Base-by-base conservation (phyloP, 2,113 vertebrate genomes). In the Muntiacus muntjak region DNA sequence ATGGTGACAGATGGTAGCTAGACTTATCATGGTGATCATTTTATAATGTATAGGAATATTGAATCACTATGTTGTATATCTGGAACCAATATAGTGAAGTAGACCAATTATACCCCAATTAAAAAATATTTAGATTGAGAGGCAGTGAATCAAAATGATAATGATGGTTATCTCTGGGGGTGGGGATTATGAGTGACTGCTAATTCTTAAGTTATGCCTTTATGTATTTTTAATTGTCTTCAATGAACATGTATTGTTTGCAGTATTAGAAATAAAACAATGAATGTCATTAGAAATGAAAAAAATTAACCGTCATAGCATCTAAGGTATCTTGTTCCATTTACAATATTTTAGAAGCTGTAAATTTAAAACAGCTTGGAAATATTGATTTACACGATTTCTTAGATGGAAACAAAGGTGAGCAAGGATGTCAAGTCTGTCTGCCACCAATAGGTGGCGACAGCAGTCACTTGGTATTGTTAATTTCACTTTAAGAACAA, bases 371-470 rank as follows among this genome's bases (percentile, higher is more conserved):
- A 85, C 16, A 64, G 64, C 52, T 96, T 85, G 62, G 25, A 95
- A 57, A 57, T 79, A 95, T 96, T 15, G 52, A 6, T 96, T 94
- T 43, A 17, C 4, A 55, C 79, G 8, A 28, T 78, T 76, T 92
- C 6, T 95, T 90, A 40, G 21, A 84, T 60, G 50, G 3, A 28
- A 96, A 93, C 33, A n/a, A n/a, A 62, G 43, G 7, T 17, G 26
- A 52, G 26, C 11, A 50, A 87, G 94, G 54, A 9, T 62, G 85
- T 88, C 91, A 96, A 79, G 3, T 93, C 78, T 62, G 8, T 87
- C 54, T 96, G 89, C 88, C 14, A 93, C 95, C 98, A 93, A 97
- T 82, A 98, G 98, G 88, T 98, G 97, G 97, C 97, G 43, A 79
- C 86, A 97, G 82, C 54, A 57, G 28, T 97, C 97, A 94, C 86